Base-by-base conservation (phyloP, 1,140 invertebrate species). In the Drosophila nigromelanica region DNA sequence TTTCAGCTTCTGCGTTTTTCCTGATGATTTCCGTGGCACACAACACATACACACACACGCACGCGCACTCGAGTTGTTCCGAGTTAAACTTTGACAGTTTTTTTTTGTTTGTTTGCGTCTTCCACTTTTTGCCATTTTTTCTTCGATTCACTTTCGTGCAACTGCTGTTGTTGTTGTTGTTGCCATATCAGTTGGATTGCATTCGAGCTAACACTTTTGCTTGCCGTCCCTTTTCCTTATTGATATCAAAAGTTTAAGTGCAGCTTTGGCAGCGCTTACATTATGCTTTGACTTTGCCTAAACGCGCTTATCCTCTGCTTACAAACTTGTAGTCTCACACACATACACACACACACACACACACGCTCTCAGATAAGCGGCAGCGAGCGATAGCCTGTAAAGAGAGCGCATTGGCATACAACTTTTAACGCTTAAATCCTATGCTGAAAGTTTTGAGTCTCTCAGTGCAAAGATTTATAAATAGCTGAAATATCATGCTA, bases 181-280 rank as follows among this genome's bases (percentile, higher is more conserved):
- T 62, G 47, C 50, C 54, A 3, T 15, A 40, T 14, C 14, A n/a
- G 37, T 56, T 56, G 66, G 47, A 74, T 74, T 70, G 62, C 68
- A 58, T 58, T 62, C 58, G 54, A 62, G 63, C 62, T 67, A 68
- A 66, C 52, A 56, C 40, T 60, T 68, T 37, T 24, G 11, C 40
- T 75, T 40, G 47, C 27, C 50, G 54, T 66, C 48, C 37, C 58
- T 55, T 60, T 60, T 69, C 59, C 58, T 76, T 89, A 87, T 87
- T 89, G 83, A 87, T 87, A 87, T 87, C 83, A 82, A 89, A 87
- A 87, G 82, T 87, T 87, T 87, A 87, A 87, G 83, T 87, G 83
- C 82, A 87, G 82, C 82, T 87, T 86, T 87, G 78, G 78, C 71
- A 60, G 72, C 54, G 82, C 78, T 87, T 87, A 87, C 82, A 87